Percentiles rank a stretch among this genome's conserved stretches.
phyloP scores from a whole-genome alignment of 2,797 vertebrate genomes.

The Salarias fasciatus region DNA sequence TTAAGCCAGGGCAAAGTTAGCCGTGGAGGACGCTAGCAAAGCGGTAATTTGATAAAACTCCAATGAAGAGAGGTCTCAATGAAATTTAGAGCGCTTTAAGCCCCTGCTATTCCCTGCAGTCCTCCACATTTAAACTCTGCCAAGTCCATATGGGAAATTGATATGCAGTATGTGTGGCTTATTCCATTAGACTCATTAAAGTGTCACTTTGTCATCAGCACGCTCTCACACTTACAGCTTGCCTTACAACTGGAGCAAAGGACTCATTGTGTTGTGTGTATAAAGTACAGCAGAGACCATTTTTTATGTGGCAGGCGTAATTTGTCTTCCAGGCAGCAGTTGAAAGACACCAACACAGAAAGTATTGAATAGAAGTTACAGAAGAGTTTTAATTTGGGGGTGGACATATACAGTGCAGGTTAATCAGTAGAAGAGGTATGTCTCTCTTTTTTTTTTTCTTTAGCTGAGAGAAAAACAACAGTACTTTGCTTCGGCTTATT shows the following conservation, averaged over 20 bases:
- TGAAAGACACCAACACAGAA: constrained; percentile 52
- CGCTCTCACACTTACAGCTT: constrained; percentile 48
- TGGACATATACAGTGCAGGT: constrained; percentile 7
- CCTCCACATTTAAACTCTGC: constrained; percentile 33
- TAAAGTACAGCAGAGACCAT: constrained; percentile 54
- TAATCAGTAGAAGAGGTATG: constrained; percentile 8
- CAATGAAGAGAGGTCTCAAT: constrained; percentile 36
- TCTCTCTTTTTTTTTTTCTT: too few species aligned
- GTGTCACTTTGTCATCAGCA: constrained; percentile 75
- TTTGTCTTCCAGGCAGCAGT: constrained; percentile 73
- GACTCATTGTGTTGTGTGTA: constrained; percentile 62
- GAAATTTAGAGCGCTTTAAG: constrained; percentile 54
- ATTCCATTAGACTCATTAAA: constrained; percentile 77
- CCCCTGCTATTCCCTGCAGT: constrained; percentile 31
- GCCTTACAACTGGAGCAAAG: constrained; percentile 64
- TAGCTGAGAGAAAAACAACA: too few species aligned
- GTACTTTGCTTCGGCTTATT: constrained; percentile 6
- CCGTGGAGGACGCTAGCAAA: constrained; percentile 35
- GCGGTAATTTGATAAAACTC: constrained; percentile 73
- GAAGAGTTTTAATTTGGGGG: constrained; percentile 32
- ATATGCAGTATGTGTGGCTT: constrained; percentile 68
- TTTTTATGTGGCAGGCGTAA: constrained; percentile 58
- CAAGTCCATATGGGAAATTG: constrained; percentile 58
- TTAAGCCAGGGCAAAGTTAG: constrained; percentile 34
- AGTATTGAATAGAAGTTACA: constrained; percentile 34